Evolutionary conservation across 2,113 vertebrate species (phyloP).

Genomic region (Coregonus clupeaformis): DNA sequence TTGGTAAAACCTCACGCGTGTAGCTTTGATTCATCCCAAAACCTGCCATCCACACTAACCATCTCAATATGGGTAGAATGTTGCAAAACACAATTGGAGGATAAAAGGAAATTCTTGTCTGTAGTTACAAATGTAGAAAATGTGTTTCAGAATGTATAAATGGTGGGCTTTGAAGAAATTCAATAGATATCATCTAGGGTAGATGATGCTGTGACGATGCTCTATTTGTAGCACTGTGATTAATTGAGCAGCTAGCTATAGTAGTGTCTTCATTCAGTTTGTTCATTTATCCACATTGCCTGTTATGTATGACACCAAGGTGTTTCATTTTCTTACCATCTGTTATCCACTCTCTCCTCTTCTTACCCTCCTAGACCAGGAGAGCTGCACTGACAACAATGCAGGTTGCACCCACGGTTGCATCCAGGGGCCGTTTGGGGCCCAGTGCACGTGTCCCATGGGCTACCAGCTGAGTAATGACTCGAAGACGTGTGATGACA

Average conservation of each 20-base stretch:
- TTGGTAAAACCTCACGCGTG: constrained; percentile 57
- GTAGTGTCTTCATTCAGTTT: not conserved
- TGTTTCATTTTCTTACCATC: not conserved
- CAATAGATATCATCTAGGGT: too few relatives aligned
- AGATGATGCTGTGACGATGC: not conserved
- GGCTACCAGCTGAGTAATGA: constrained; percentile 92
- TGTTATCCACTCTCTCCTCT: not conserved
- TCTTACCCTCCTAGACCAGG: constrained; percentile 77
- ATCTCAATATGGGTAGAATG: constrained; percentile 22
- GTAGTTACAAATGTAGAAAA: not conserved
- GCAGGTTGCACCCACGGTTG: constrained; percentile 94
- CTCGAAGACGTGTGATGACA: constrained; percentile 93
- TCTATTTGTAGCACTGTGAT: not conserved
- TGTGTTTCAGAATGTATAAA: not conserved
- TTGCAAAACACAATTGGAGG: constrained; percentile 25
- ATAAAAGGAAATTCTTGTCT: not conserved
- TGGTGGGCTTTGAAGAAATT: too few relatives aligned
- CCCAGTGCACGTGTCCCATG: constrained; percentile 86
- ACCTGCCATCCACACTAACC: constrained; percentile 28
- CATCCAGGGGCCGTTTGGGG: constrained; percentile 93
- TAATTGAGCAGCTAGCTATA: not conserved
- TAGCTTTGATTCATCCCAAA: constrained; percentile 52
- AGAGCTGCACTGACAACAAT: constrained; percentile 89
- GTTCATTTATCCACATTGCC: not conserved
- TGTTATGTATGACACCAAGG: not conserved